Evolutionary conservation across 2,113 vertebrate genomes (phyloP).

Genomic region (Tichodroma muraria): DNA sequence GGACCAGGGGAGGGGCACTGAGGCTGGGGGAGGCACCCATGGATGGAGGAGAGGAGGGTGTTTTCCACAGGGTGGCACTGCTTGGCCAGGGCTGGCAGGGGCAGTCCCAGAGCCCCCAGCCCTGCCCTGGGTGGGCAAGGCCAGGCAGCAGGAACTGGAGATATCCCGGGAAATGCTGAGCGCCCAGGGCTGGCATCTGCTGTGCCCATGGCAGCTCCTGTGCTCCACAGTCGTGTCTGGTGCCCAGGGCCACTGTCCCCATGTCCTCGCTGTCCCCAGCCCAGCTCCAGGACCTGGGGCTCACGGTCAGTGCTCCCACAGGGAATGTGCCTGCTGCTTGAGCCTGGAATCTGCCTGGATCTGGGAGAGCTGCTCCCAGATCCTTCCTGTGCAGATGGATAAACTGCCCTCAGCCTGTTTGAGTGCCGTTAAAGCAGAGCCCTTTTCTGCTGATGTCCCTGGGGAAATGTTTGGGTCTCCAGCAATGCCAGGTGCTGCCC

Average conservation of each 20-base stretch:
- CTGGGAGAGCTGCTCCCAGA: neutral
- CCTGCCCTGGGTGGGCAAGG: neutral
- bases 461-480: neutral
- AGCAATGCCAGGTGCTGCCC: neutral
- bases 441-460: neutral
- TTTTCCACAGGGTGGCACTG: slow-evolving; percentile 37
- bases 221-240: neutral
- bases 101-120: too few species aligned
- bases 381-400: neutral
- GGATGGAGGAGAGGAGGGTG: rapidly evolving
- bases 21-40: too few species aligned
- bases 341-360: neutral
- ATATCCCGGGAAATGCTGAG: rapidly evolving
- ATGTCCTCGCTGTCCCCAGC: neutral
- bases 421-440: neutral
- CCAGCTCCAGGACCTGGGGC: neutral
- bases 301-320: neutral
- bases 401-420: neutral
- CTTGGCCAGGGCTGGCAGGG: neutral
- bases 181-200: neutral
- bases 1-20: neutral
- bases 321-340: neutral
- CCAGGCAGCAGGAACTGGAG: neutral
- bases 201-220: neutral
- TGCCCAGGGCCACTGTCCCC: neutral